Evolutionary conservation across 2,888 invertebrate genomes (phyloP), one percentile per base, ranked within the genome.

Genomic region (Caenorhabditis drosophilae): DNA sequence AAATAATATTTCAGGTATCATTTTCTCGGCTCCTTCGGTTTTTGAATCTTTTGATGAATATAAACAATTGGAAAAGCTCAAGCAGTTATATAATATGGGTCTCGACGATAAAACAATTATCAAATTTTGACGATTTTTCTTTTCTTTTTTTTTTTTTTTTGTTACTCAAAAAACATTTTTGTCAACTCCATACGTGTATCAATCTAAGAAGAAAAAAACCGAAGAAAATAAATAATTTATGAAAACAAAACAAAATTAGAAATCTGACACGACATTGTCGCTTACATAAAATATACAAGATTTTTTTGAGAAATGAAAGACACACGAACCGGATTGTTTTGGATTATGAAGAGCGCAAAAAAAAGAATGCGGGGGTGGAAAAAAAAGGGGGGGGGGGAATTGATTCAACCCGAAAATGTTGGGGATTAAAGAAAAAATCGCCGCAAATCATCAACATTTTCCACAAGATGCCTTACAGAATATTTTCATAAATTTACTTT

Each of bases 11-110:
- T 48, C 52, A 66, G 73, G 84, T 52, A 85, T 85, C 51, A 79
- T 85, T 44, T 75, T 85, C 53, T 83, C 84, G 49, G 85, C 86
- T 1, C 86, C 85, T 2, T 81, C 84, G 66, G 84, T 85, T n/a
- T 83, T 85, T 61, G 83, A 84, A 55, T 81, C 70, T 49, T 80
- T 84, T 26, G 83, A 84, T 57, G 83, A 84, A 57, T 51, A 71
- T 23, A 61, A 61, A 34, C 60, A 63, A 40, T 64, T 73, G 40
- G 49, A 58, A 36, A 51, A 61, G 49, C 48, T 73, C 22, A 68
- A 63, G 23, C 50, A 60, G 41, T 54, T 73, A 20, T 73, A 71
- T 38, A 66, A 73, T 49, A 66, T 66, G 66, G 66, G 66, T 56
- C 60, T 66, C 4, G 58, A 59, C 34, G 60, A 66, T 36, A 60